Evolutionary conservation across 2,113 vertebrate genomes (phyloP).

Genomic region (Sula dactylatra): DNA sequence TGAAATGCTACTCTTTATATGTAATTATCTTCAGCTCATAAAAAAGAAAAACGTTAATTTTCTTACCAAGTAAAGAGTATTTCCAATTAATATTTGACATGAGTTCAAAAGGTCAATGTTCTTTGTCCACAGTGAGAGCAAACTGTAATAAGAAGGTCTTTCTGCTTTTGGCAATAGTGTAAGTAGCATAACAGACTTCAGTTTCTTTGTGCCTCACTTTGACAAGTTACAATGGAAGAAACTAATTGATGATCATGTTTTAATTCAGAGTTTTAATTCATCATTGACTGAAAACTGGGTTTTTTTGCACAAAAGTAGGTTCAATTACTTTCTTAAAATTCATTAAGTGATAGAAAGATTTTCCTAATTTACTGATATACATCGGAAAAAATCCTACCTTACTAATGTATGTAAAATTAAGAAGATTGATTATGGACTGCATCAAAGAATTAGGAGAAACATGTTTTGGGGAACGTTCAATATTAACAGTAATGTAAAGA

Average conservation of each 20-base stretch:
- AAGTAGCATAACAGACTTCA: not conserved
- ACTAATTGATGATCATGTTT: not conserved
- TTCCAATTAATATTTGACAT: not conserved
- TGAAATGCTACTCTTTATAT: not conserved
- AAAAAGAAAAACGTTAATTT: not conserved
- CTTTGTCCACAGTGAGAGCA: not conserved
- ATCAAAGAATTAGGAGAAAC: not conserved
- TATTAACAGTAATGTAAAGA: not conserved
- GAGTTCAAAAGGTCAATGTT: not conserved
- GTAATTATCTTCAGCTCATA: not conserved
- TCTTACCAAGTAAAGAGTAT: not conserved
- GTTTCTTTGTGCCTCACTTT: not conserved
- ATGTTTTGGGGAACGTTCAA: not conserved
- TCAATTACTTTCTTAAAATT: not conserved
- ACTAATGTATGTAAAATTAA: not conserved
- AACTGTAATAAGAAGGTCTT: not conserved
- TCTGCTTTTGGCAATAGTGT: not conserved
- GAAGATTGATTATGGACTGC: not conserved
- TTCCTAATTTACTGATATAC: not conserved
- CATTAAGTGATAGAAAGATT: not conserved
- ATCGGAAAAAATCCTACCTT: not conserved
- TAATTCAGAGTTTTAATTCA: not conserved
- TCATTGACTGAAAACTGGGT: not conserved
- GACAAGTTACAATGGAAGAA: not conserved
- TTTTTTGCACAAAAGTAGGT: not conserved